Base-by-base conservation (phyloP, 2,888 invertebrate species). In the Leucozona laternaria region DNA sequence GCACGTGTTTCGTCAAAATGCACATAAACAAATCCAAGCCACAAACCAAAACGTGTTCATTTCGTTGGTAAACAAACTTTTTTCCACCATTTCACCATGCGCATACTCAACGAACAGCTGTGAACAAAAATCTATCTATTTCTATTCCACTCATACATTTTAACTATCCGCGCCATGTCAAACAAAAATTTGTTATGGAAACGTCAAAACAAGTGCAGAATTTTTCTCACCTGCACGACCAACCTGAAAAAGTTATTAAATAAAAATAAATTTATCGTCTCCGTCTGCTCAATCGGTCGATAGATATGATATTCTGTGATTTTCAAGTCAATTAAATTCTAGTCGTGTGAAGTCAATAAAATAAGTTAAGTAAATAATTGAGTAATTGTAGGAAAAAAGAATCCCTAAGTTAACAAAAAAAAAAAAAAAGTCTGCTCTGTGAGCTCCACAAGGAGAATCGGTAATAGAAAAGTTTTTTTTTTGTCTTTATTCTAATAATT, bases 181-280 rank as follows among this genome's bases (percentile, higher is more conserved):
- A 85, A 80, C 76, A 70, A 75, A 53, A 57, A 55, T 81, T 86
- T 86, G 86, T 86, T 86, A 82, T 86, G 86, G 86, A 86, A 82
- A 86, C 86, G 86, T 86, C 86, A 86, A 86, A 86, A 86, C 86
- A 86, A 82, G 68, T 78, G 81, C 60, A 57, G 66, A 66, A 71
- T 45, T 75, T 78, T 78, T 81, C 86, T 71, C 82, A 86, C 82
- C 82, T 86, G 82, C 86, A 80, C 68, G 48, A 62, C 37, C 13
- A 58, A 75, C 50, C 31, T 28, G 28, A 50, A 64, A 73, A 66
- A 22, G 6, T 72, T 64, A 34, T 60, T 53, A 68, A 50, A 34
- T n/a, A 68, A 11, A 25, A 28, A 53, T 22, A 6, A 37, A 28
- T 50, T 70, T 34, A 72, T 81, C n/a, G n/a, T n/a, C n/a, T n/a